A percentile compares a stretch with the other conserved stretches of the same genome.
phyloP scores from a whole-genome alignment of 2,113 vertebrate species.

The Neoarius graeffei region DNA sequence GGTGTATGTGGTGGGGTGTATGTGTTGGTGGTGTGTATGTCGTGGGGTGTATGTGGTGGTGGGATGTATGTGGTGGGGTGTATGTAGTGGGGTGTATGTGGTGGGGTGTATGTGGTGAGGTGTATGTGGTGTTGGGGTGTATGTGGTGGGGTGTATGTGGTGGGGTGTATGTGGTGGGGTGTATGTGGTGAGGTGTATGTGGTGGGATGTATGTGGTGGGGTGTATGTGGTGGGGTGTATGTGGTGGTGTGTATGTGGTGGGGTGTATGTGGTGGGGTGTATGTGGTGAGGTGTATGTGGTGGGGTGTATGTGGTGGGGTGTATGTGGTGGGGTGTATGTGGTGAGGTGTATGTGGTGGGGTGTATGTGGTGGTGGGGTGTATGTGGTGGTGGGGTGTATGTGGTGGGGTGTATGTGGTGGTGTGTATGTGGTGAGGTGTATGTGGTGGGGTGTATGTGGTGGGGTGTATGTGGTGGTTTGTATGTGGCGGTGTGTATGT shows the following conservation, averaged over 20 bases:
- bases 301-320: not conserved
- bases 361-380: not conserved
- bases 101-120: not conserved
- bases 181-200: not conserved
- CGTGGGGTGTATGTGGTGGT: not conserved
- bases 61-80: too few relatives aligned
- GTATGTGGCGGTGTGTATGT: too few relatives aligned
- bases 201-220: too few relatives aligned
- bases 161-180: not conserved
- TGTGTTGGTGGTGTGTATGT: not conserved
- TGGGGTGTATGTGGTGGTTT: not conserved
- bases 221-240: not conserved
- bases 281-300: too few relatives aligned
- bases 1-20: too few relatives aligned
- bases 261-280: too few relatives aligned
- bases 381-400: not conserved
- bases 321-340: too few relatives aligned
- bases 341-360: not conserved
- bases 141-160: not conserved
- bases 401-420: too few relatives aligned
- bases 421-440: too few relatives aligned
- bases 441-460: not conserved
- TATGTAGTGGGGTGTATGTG: too few relatives aligned
- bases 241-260: not conserved
- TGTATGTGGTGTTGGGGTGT: too few relatives aligned